phyloP scores from a whole-genome alignment of 2,888 invertebrate genomes.

The Ichneumoninae sp. region DNA sequence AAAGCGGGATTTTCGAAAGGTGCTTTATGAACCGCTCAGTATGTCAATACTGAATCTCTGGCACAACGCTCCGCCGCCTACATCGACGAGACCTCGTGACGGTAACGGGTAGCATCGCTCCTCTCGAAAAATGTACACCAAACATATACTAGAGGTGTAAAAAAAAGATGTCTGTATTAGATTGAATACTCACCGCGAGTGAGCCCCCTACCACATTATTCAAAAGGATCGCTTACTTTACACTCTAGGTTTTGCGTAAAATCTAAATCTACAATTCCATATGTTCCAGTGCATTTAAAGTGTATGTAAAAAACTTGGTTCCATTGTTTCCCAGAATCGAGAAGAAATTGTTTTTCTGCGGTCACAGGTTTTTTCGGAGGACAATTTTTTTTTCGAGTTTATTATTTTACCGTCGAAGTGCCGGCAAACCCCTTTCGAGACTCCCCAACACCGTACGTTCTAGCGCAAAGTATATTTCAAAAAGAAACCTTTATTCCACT shows the following conservation, averaged over 20 bases:
- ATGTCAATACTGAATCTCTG: constrained; percentile 19
- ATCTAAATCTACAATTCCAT: not conserved
- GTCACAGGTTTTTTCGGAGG: too few species aligned
- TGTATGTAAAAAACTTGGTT: not conserved
- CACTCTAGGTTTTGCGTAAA: not conserved
- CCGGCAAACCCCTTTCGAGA: too few species aligned
- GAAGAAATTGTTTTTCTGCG: too few species aligned
- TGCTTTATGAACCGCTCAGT: constrained; percentile 33
- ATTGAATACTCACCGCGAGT: constrained; percentile 29
- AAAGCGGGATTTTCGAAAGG: not conserved
- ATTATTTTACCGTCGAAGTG: too few species aligned
- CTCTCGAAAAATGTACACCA: constrained; percentile 30
- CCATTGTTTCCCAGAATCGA: too few species aligned
- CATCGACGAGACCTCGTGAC: constrained; percentile 22
- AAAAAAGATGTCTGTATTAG: constrained; percentile 7
- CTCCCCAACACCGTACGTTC: not conserved
- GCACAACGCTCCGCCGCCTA: constrained; percentile 21
- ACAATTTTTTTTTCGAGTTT: too few species aligned
- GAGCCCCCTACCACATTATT: constrained; percentile 19
- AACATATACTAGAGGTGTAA: not conserved
- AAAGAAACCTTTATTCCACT: not conserved
- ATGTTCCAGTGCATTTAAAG: not conserved
- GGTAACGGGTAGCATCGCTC: constrained; percentile 33
- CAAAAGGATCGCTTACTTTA: constrained; percentile 22
- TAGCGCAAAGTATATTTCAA: not conserved